Evolutionary conservation across 2,797 vertebrate genomes (phyloP), one percentile per base, ranked within the genome.

Genomic region (Hyperoplus immaculatus): DNA sequence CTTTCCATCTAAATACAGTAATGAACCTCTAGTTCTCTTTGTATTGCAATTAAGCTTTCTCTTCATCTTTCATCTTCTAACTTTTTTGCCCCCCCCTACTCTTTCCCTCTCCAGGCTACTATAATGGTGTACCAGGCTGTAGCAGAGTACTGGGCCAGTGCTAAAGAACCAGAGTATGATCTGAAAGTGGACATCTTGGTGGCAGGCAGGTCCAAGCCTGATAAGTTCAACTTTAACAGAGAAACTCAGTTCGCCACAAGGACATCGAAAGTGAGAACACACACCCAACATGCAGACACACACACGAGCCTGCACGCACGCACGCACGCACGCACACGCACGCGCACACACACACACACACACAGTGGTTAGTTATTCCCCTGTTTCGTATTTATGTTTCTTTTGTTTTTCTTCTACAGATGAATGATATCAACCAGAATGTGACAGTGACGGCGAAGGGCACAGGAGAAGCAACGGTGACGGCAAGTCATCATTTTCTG

Each of bases 71-170:
- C n/a, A 18, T 54, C 10, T 12, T 16, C 2, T 49, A 0, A 1
- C 21, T 49, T 56, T 56, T 36, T 36, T 38, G 13, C 13, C 5
- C 5, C 13, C 55, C 21, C 21, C 21, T 13, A 53, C n/a, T 18
- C 29, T 18, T 65, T 21, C 21, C 21, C 0, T 46, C 6, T 46
- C 41, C 78, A 98, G 97, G 94, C 97, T 14, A 97, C 97, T 41
- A 95, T 97, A 54, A 81, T 96, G 77, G 96, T 96, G n/a, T 97
- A 97, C 92, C 97, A 97, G 87, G 96, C 96, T 0, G 68, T 97
- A 75, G 90, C 96, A n/a, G 91, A 95, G 60, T 97, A 96, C 85
- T 94, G 95, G 90, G 16, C 55, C 1, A 73, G 9, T 0, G 39
- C 83, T 0, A 89, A 92, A 0, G 43, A 69, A 1, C 79, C 94